A percentile compares a stretch with the other conserved stretches of the same genome.
Conservation (phyloP, 2,113 vertebrate species). For the Sebastes fasciatus region DNA sequence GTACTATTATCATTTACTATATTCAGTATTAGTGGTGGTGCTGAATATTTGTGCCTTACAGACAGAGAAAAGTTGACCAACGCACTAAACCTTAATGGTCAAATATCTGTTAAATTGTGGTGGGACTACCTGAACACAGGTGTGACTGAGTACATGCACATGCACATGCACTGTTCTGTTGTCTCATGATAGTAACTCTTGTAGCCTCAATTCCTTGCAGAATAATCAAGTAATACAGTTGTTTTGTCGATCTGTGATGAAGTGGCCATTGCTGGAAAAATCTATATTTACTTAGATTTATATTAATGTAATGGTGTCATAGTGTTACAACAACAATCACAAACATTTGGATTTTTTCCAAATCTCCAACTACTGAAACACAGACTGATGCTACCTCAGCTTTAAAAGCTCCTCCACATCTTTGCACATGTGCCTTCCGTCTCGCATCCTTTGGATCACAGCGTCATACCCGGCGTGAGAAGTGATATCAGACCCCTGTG, state of each 20-base stretch:
- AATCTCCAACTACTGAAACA: not conserved
- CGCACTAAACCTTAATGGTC: not conserved
- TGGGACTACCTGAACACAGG: not conserved
- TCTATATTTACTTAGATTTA: not conserved
- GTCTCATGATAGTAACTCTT: not conserved
- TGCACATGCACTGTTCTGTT: not conserved
- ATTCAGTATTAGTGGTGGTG: not conserved
- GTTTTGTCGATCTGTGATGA: not conserved
- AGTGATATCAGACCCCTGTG: slow-evolving; percentile 90
- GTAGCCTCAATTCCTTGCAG: not conserved
- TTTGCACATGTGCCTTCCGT: slow-evolving; percentile 94
- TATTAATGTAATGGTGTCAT: not conserved
- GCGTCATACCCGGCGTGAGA: slow-evolving; percentile 89
- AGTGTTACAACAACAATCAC: not conserved
- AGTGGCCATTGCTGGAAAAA: not conserved
- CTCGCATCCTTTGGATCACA: slow-evolving; percentile 88
- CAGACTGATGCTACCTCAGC: slow-evolving; percentile 84
- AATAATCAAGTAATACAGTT: not conserved
- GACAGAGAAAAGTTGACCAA: not conserved
- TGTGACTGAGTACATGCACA: not conserved
- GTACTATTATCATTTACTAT: not conserved
- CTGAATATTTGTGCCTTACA: not conserved
- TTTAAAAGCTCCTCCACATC: slow-evolving; percentile 94
- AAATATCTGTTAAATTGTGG: not conserved
- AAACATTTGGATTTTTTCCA: not conserved